These are phyloP conservation scores for Gymnogyps californianus DNA, from an alignment of 2,113 vertebrate species.

Conservation along the genomic window DNA sequence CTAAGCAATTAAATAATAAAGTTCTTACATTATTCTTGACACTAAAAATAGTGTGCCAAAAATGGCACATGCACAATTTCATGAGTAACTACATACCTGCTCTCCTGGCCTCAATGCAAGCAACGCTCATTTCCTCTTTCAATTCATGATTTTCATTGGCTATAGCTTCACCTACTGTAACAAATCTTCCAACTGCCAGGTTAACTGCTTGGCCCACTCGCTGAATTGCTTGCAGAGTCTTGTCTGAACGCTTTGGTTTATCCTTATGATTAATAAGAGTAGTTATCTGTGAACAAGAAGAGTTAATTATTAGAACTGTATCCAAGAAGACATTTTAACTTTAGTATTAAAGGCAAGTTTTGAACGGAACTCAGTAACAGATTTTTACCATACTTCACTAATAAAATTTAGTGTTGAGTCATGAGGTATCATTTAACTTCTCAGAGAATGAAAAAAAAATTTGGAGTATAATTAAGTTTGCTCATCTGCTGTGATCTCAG, in stretches of 20 bases:
- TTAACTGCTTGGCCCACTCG: constrained; percentile 93
- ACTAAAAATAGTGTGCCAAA: neutral
- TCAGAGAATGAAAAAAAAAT: neutral
- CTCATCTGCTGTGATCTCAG: neutral
- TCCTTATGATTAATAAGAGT: constrained; percentile 98
- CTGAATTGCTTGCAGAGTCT: constrained; percentile 91
- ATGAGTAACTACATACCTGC: constrained; percentile 79
- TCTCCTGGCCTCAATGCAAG: constrained; percentile 90
- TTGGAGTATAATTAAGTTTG: neutral
- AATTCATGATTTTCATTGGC: constrained; percentile 91
- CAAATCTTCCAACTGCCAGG: constrained; percentile 92
- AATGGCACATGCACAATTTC: neutral
- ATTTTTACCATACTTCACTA: neutral
- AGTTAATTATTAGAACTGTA: constrained; percentile 25
- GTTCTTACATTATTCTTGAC: neutral
- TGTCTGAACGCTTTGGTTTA: constrained; percentile 93
- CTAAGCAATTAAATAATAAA: neutral
- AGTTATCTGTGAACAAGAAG: constrained; percentile 85
- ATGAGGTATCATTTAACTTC: neutral
- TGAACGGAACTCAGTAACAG: neutral
- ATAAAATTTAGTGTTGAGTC: neutral
- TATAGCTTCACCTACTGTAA: constrained; percentile 95
- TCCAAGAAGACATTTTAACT: neutral
- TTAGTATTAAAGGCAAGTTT: neutral
- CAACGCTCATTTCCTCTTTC: constrained; percentile 94